Conservation (phyloP, 2,797 vertebrate genomes). For the Anolis apletophallus region DNA sequence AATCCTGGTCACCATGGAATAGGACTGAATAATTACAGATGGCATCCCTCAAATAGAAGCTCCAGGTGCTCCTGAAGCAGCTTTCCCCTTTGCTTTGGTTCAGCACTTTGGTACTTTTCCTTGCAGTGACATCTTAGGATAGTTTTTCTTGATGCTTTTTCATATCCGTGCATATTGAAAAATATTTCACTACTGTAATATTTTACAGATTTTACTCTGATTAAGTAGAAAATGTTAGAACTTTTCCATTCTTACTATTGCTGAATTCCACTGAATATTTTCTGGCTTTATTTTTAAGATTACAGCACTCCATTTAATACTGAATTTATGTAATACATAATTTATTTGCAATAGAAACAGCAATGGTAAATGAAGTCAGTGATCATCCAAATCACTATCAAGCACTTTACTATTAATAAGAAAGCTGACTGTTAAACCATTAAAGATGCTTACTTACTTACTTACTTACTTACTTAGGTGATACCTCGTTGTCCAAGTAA, state of each 20-base stretch:
- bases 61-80: no score
- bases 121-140: no score
- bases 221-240: neutral
- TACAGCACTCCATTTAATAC: neutral
- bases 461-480: neutral
- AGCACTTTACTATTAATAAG: neutral
- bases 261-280: neutral
- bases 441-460: neutral
- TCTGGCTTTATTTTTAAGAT: neutral
- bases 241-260: neutral
- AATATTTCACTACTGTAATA: neutral
- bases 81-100: no score
- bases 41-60: no score
- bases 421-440: neutral
- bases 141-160: neutral
- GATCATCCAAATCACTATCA: neutral
- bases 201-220: neutral
- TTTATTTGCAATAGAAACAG: neutral
- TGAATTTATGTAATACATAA: neutral
- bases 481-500: no score
- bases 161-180: neutral
- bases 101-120: no score
- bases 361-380: neutral
- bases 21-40: no score
- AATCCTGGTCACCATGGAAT: no score